These are phyloP conservation scores for Otus scops DNA, from an alignment of 2,797 vertebrate species.

Conservation along the genomic window DNA sequence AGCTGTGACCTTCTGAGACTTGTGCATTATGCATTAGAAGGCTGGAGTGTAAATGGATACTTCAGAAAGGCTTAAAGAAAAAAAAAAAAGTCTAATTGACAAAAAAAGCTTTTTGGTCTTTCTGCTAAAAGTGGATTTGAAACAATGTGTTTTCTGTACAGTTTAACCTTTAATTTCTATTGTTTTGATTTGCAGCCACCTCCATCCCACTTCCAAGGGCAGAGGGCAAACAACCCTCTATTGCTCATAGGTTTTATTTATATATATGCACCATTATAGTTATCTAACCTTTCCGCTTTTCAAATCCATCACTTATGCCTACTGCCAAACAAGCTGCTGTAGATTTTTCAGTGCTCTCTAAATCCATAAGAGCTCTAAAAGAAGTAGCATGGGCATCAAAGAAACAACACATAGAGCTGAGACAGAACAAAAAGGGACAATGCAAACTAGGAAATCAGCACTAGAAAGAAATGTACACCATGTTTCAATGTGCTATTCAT, in stretches of 20 bases:
- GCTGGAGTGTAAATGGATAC: conserved; percentile 25
- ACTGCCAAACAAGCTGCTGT: neutral
- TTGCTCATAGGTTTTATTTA: neutral
- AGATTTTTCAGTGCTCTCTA: neutral
- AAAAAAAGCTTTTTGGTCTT: neutral
- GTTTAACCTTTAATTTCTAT: conserved; percentile 41
- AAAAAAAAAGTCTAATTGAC: neutral
- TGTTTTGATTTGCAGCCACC: conserved; percentile 1
- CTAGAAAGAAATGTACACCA: neutral
- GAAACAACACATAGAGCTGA: neutral
- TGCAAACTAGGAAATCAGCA: neutral
- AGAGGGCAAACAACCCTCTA: neutral
- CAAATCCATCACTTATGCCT: neutral
- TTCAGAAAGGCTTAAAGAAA: neutral
- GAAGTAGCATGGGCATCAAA: neutral
- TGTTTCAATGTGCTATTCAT: neutral
- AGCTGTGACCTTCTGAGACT: conserved; percentile 14
- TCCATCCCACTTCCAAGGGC: neutral
- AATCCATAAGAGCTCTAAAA: neutral
- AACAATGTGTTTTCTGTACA: conserved; percentile 27
- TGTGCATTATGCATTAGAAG: conserved; percentile 41
- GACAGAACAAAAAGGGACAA: neutral
- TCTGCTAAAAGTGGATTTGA: conserved; percentile 1
- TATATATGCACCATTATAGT: neutral
- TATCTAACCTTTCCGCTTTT: conserved; percentile 39